Conservation (phyloP, 2,888 invertebrate species). For the Rosalia funebris region DNA sequence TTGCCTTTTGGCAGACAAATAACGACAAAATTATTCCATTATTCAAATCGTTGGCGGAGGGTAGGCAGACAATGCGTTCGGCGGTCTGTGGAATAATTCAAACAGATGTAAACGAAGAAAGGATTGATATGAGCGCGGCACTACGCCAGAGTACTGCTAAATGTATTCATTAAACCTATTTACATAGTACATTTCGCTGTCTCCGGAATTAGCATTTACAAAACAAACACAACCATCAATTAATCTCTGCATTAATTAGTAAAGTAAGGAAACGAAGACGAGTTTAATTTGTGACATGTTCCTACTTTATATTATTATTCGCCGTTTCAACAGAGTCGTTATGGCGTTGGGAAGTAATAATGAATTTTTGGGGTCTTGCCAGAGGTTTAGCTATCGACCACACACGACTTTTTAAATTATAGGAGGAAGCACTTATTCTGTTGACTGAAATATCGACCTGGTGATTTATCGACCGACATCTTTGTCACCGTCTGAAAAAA, state of each 20-base stretch:
- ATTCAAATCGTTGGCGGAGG: constrained; percentile 56
- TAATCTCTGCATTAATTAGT: constrained; percentile 52
- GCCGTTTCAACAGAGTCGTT: constrained; percentile 22
- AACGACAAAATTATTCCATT: constrained; percentile 60
- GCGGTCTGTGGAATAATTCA: constrained; percentile 56
- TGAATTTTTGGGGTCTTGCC: constrained; percentile 20
- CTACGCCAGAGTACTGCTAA: constrained; percentile 44
- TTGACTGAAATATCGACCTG: too few relatives aligned
- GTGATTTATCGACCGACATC: too few relatives aligned
- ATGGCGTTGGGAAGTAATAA: constrained; percentile 5
- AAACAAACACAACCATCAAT: constrained; percentile 61
- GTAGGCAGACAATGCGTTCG: constrained; percentile 51
- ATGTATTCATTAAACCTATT: constrained; percentile 61
- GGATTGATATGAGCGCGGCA: constrained; percentile 55
- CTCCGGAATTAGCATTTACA: constrained; percentile 60
- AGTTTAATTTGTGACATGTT: constrained; percentile 34
- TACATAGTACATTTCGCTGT: constrained; percentile 58
- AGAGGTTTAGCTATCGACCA: constrained; percentile 16
- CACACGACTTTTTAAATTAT: constrained; percentile 13
- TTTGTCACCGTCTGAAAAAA: too few relatives aligned
- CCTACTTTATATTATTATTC: constrained; percentile 28
- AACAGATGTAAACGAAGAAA: constrained; percentile 60
- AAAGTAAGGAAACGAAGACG: constrained; percentile 35
- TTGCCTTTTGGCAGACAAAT: constrained; percentile 57
- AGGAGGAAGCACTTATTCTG: too few relatives aligned